Base-by-base conservation (phyloP, 37 sponge, comb jelly and placozoan genomes). In the Diacarnus erythraeanus region DNA sequence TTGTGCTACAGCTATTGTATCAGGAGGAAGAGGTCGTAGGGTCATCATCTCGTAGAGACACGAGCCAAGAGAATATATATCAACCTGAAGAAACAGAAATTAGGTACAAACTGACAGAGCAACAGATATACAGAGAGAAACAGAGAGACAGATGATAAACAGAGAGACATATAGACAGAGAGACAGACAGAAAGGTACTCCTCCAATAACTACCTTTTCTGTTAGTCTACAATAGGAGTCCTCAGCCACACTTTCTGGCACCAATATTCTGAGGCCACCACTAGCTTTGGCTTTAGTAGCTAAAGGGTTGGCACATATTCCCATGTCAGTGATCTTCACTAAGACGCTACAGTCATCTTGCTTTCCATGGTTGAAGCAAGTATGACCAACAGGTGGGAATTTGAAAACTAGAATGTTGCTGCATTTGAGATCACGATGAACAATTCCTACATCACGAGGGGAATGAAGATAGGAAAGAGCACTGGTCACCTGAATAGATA, bases 261-360 rank as follows among this genome's bases (percentile, higher is more conserved):
- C 58, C 47, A 88, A 61, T 35, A 63, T 41, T 29, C 56, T 70
- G 23, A 88, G 57, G 0, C 88, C 83, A 18, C 23, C 61, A 1
- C 17, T 23, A 18, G 25, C 31, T 22, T 72, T 59, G 42, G 57
- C 36, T 33, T 22, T 56, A 25, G 61, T 29, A 15, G 51, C 69
- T 0, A 35, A 56, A 1, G 88, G 88, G 63, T 88, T 88, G 5
- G 76, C 83, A 77, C 83, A 71, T 37, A 88, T 72, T 4, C 88
- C 88, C 88, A 88, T 64, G 51, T 88, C 88, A 22, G 83, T 65
- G 12, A 89, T 66, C 66, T 89, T 89, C 59, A 83, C 84, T 0
- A 80, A 69, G 6, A 89, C 89, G 33, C 68, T 47, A 18, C 75
- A 74, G 5, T 69, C 38, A 1, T 57, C 27, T 3, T 47, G 26